phyloP scores from a whole-genome alignment of 2,113 vertebrate species.

The Cyprinus carpio region DNA sequence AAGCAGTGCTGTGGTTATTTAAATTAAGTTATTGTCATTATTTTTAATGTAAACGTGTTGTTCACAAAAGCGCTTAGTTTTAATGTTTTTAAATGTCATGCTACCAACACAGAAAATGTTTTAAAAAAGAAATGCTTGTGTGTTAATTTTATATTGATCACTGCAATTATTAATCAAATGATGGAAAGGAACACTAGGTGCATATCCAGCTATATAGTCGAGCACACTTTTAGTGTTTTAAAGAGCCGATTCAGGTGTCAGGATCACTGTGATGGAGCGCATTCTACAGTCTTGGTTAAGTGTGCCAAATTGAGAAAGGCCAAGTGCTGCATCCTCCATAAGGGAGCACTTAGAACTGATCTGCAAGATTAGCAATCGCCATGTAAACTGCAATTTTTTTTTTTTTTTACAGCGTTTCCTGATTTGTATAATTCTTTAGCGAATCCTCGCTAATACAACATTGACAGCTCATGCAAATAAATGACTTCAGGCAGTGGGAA shows the following conservation, averaged over 20 bases:
- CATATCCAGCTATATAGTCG: background rate
- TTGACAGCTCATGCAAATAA: background rate
- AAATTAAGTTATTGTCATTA: background rate
- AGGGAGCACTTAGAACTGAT: background rate
- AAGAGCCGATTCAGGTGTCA: background rate
- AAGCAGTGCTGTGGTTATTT: background rate
- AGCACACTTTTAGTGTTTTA: background rate
- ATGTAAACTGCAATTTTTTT: background rate
- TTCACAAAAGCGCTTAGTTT: background rate
- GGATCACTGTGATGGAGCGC: background rate
- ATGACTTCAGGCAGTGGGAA: background rate
- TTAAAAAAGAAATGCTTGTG: background rate
- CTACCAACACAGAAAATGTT: background rate
- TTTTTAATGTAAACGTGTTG: background rate
- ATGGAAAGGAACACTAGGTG: background rate
- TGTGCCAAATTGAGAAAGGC: background rate
- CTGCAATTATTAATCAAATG: background rate
- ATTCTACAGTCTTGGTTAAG: background rate
- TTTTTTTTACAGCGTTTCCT: background rate
- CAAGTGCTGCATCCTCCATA: background rate
- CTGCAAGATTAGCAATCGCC: background rate
- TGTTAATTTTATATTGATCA: background rate
- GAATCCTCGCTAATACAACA: background rate
- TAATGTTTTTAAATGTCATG: background rate
- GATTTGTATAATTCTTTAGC: background rate